phyloP scores from a whole-genome alignment of 2,113 vertebrate species.

The Entelurus aequoreus region DNA sequence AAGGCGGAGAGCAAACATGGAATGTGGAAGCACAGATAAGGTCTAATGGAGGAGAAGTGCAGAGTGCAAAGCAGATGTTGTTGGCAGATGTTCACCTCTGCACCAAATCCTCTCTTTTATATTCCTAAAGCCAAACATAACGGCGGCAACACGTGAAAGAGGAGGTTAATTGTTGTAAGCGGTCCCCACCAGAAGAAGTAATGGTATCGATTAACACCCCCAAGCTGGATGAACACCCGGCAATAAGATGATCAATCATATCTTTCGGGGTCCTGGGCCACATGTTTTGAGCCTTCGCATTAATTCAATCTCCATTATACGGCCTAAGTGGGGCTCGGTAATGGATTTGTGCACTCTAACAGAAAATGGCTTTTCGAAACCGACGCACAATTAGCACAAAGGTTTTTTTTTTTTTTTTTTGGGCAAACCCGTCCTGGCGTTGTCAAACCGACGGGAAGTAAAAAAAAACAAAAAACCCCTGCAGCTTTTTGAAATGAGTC shows the following conservation, averaged over 20 bases:
- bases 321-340: constrained; percentile 83
- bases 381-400: constrained; percentile 89
- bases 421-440: constrained; percentile 74
- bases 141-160: background rate
- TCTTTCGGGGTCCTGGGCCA: constrained; percentile 65
- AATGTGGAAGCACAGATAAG: constrained; percentile 67
- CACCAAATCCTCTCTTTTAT: too few relatives aligned
- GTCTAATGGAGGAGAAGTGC: constrained; percentile 63
- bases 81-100: too few relatives aligned
- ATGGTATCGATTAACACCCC: constrained; percentile 61
- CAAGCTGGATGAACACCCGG: constrained; percentile 53
- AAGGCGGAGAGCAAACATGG: constrained; percentile 63
- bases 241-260: constrained; percentile 96
- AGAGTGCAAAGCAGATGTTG: background rate
- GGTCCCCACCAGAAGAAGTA: constrained; percentile 32
- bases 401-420: constrained; percentile 61
- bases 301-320: constrained; percentile 92
- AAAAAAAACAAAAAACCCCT: constrained; percentile 29
- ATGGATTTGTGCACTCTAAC: constrained; percentile 99
- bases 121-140: too few relatives aligned
- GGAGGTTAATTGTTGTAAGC: background rate
- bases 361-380: constrained; percentile 98
- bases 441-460: constrained; percentile 79
- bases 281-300: constrained; percentile 77
- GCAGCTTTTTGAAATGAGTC: constrained; percentile 79